These are phyloP conservation scores for Harpalus rufipes DNA, from an alignment of 2,888 invertebrate genomes.

Conservation along the genomic window DNA sequence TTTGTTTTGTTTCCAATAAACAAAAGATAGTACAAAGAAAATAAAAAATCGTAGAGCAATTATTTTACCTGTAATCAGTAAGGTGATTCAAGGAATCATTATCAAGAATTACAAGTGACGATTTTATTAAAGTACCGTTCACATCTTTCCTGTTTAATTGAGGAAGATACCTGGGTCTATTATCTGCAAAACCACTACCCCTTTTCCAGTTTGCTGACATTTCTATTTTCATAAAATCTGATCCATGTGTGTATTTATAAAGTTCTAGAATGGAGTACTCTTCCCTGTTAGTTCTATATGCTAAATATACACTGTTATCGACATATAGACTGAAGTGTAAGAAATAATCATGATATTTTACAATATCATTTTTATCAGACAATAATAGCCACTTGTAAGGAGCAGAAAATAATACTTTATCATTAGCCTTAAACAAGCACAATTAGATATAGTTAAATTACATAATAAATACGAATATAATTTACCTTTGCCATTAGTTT, in stretches of 20 bases:
- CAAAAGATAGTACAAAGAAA: no score
- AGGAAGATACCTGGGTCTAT: slow-evolving; percentile 67
- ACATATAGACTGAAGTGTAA: slow-evolving; percentile 12
- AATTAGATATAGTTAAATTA: neutral
- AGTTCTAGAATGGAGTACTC: slow-evolving; percentile 12
- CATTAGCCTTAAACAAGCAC: slow-evolving; percentile 12
- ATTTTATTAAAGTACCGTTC: slow-evolving; percentile 71
- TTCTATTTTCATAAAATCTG: slow-evolving; percentile 39
- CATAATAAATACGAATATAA: neutral
- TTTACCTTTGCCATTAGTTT: neutral
- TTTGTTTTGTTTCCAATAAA: no score
- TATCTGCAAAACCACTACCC: slow-evolving; percentile 67
- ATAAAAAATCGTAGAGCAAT: no score
- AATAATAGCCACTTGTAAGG: slow-evolving; percentile 40
- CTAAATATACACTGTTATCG: slow-evolving; percentile 27
- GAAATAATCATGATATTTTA: slow-evolving; percentile 1
- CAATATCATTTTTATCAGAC: neutral
- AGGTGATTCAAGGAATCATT: slow-evolving; percentile 76
- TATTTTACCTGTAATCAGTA: slow-evolving; percentile 75
- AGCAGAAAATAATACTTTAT: slow-evolving; percentile 21
- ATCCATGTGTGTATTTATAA: slow-evolving; percentile 38
- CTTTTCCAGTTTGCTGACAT: slow-evolving; percentile 68
- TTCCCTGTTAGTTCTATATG: neutral
- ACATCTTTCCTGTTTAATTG: slow-evolving; percentile 72
- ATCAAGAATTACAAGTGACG: slow-evolving; percentile 74